phyloP scores from a whole-genome alignment of 2,797 vertebrate species.

The Hirundo rustica region DNA sequence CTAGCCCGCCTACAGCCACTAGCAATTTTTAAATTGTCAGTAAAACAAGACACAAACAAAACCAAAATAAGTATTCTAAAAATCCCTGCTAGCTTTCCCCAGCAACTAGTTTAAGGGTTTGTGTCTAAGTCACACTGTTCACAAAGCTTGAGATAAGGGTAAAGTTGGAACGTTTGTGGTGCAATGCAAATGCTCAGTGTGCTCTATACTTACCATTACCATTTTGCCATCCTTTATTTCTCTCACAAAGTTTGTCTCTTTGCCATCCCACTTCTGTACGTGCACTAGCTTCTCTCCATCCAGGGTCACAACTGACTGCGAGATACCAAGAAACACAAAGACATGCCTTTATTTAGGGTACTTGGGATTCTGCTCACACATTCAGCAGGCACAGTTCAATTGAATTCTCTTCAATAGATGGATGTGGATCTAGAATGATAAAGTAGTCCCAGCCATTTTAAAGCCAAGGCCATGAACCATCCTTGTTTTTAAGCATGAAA shows the following conservation, averaged over 20 bases:
- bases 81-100: not conserved
- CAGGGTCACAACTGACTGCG: conserved; percentile 86
- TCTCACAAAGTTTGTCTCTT: conserved; percentile 88
- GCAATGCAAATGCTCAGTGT: not conserved
- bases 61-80: not conserved
- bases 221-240: conserved; percentile 92
- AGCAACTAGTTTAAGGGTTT: not conserved
- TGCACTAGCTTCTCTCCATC: conserved; percentile 89
- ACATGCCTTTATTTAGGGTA: not conserved
- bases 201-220: conserved; percentile 83
- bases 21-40: not conserved
- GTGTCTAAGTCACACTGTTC: not conserved
- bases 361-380: conserved; percentile 39
- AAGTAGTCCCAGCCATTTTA: conserved; percentile 19
- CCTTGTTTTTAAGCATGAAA: not conserved
- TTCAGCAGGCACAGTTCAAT: not conserved
- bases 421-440: conserved; percentile 33
- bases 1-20: not conserved
- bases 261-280: conserved; percentile 93
- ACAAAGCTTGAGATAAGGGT: not conserved
- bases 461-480: conserved; percentile 12
- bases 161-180: accelerated
- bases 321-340: conserved; percentile 61
- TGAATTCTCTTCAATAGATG: conserved; percentile 32
- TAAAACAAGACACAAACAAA: not conserved